Evolutionary conservation across 2,797 vertebrate species (phyloP), one percentile per base, ranked within the genome.

Genomic region (Cheirogaleus major): DNA sequence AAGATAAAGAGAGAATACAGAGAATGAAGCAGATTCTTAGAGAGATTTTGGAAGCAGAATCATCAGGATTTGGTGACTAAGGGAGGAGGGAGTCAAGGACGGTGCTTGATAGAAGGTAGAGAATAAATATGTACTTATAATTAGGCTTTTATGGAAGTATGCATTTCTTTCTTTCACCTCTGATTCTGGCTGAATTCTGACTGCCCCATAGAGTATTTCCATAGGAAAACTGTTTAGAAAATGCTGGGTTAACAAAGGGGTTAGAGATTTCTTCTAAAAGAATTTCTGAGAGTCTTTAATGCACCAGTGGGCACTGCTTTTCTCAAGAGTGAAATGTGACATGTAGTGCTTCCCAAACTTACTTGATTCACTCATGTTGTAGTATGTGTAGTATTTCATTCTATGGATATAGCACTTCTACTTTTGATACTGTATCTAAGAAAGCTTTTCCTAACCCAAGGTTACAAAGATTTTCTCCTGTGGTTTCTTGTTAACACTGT

Each of bases 351-450:
- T 80, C 52, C 45, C 32, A 38, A 18, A 30, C 52, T 82, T 55
- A 9, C 38, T 85, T 81, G 25, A 82, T 41, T 96, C 55, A 32
- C 23, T 92, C 30, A 7, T 30, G 43, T 52, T 76, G 5, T 85
- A 75, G 25, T n/a, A 6, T 11, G 8, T 67, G 14, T 82, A 45
- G 7, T 32, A 70, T 91, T 88, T 79, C 45, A 50, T 89, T 80
- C 15, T 69, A 1, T 73, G 70, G 32, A 17, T 91, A 43, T 38
- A 55, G 10, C 15, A 1, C 1, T 10, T 86, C 30, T 75, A 8
- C 50, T 90, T 89, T 88, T 84, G 67, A 57, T 93, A 32, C 55
- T 69, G 7, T 93, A 52, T 48, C 72, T 90, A 61, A 88, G 83
- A 88, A 86, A 79, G 81, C 23, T 75, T 91, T 65, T 32, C 78